Evolutionary conservation across 2,113 vertebrate genomes (phyloP), one percentile per base, ranked within the genome.

Genomic region (Malurus cyaneus): DNA sequence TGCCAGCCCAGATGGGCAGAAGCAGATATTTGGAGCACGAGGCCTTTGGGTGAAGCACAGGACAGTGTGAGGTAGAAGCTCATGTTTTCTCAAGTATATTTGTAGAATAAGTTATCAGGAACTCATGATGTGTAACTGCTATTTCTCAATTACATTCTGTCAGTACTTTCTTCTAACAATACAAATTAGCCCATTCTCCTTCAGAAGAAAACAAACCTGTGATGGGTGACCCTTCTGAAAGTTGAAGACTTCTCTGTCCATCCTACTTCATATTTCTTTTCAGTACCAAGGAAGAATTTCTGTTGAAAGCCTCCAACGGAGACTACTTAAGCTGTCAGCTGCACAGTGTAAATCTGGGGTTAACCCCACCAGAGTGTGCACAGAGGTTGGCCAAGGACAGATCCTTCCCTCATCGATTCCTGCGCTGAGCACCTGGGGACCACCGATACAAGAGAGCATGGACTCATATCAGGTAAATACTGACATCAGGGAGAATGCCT

Each of bases 1-100:
- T 54, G 16, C 15, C 54, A 74, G 31, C 6, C 31, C 49, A 54
- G 29, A n/a, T 13, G 32, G 36, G 9, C 31, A 9, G 28, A 36
- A 44, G 44, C 1, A 60, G 73, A 8, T 44, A 21, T 52, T 46
- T 10, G 1, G 29, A 67, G 13, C 34, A 61, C 36, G 20, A 24
- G 44, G 13, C 13, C 32, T 65, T 66, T 6, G 1, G 56, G 52
- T 34, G 15, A 71, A 42, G 32, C 0, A 1, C 2, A 14, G 0
- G 0, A 28, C 29, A 9, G 19, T 52, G 32, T 2, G 3, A 57
- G 29, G 39, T 1, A 0, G 42, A 81, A 87, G n/a, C 4, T 92
- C 80, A 53, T 0, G 1, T 26, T 80, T 78, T 66, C 69, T 78
- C 29, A 6, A 59, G 24, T 25, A 4, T 49, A 39, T 64, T 64